Evolutionary conservation across 30 jellyfish, hydroid and myxozoan genomes (phyloP), one percentile per base, ranked within the genome.

Genomic region (Chironex yamaguchii): DNA sequence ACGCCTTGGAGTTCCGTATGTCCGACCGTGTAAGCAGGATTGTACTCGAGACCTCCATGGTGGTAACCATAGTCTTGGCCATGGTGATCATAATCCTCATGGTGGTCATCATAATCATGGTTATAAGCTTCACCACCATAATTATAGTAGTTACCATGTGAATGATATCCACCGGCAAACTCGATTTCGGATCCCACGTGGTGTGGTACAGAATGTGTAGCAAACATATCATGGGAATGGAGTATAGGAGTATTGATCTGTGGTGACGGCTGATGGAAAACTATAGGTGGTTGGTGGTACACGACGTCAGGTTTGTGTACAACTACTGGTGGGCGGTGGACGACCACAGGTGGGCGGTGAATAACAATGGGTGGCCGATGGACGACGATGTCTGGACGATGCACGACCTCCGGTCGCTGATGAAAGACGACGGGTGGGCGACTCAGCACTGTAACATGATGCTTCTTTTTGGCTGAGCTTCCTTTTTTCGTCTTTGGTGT

Each of bases 341-440:
- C 82, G 6, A 93, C 98, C 24, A 93, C 94, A 2, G 86, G 71
- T 36, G 98, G 97, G 29, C 98, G 95, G 84, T 88, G 97, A 26
- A 93, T 84, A 29, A 93, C 97, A 0, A 93, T 54, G 70, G 82
- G 96, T 34, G 98, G 98, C 49, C 98, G 76, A 77, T 93, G 98
- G 2, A 88, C 94, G 4, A 93, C 95, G 17, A 93, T 85, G 51
- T 88, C 97, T 32, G 98, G 98, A 67, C 97, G 83, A 74, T 93
- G 97, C 35, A 81, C 49, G 4, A 93, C 85, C 72, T 93, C 98
- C n/a, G 98, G 97, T 50, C 58, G 58, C 36, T 36, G 98, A 67
- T 93, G 97, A 75, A 23, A 88, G 9, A 93, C 90, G 25, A 93
- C 81, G 49, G 82, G 93, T 1, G 98, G 98, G 12, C 97, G 91